phyloP scores from a whole-genome alignment of 2,113 vertebrate species.

The Cheirogaleus medius region DNA sequence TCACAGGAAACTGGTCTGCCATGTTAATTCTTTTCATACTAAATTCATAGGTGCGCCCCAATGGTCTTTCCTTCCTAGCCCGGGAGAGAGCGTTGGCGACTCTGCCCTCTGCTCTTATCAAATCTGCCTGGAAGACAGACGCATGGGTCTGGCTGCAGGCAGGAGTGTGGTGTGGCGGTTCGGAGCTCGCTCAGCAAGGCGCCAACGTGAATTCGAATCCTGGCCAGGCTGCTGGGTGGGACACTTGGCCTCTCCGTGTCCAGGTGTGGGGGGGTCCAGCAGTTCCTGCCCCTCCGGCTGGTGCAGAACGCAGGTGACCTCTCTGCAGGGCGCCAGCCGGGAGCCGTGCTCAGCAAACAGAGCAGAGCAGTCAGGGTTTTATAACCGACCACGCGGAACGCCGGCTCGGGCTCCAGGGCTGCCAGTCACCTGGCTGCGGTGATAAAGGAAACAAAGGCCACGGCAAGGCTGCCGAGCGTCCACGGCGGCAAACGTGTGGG shows the following conservation, averaged over 20 bases:
- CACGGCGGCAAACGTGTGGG: not conserved
- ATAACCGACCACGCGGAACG: fast-evolving
- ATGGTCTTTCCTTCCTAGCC: not conserved
- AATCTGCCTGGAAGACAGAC: not conserved
- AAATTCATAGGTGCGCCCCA: fast-evolving
- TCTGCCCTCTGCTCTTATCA: not conserved
- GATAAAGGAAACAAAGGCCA: too few species aligned
- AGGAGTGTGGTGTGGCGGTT: not conserved
- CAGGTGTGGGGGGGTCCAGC: fast-evolving
- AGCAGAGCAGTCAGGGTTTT: too few species aligned
- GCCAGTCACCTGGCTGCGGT: fast-evolving
- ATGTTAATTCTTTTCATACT: not conserved
- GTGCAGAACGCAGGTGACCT: fast-evolving
- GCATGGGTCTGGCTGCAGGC: fast-evolving
- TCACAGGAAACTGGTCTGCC: not conserved
- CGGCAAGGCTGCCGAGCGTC: not conserved
- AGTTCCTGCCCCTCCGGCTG: fast-evolving
- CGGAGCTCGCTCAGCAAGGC: fast-evolving
- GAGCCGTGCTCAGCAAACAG: fast-evolving
- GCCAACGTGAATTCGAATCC: not conserved
- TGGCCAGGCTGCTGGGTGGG: fast-evolving
- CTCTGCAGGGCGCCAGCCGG: fast-evolving
- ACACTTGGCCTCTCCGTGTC: fast-evolving
- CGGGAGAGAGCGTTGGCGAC: fast-evolving
- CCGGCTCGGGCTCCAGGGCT: too few species aligned